Evolutionary conservation across 1,140 invertebrate genomes (phyloP).

Genomic region (Latrodectus geometricus): DNA sequence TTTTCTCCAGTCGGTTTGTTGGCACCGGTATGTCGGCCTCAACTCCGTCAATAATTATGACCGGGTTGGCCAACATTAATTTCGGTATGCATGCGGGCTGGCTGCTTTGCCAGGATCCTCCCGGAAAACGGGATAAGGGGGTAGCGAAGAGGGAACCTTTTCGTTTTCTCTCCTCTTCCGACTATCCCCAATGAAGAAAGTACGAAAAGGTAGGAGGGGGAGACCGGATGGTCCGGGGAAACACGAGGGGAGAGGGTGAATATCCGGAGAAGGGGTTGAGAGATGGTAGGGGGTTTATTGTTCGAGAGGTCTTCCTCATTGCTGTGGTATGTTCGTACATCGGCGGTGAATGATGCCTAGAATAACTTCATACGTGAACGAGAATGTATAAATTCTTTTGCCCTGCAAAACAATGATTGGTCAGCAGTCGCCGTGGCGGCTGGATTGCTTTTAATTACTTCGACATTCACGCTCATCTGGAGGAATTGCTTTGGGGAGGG

Average conservation of each 20-base stretch:
- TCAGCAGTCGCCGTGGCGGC: constrained; percentile 26
- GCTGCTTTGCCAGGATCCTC: constrained; percentile 4
- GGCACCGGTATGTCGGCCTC: constrained; percentile 54
- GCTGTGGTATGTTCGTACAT: constrained; percentile 35
- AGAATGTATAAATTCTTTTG: constrained; percentile 42
- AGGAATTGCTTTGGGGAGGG: not conserved
- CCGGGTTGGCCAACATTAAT: constrained; percentile 58
- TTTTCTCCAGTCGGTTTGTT: constrained; percentile 33
- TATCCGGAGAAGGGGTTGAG: not conserved
- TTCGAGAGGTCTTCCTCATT: constrained; percentile 35
- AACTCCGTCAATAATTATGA: constrained; percentile 59
- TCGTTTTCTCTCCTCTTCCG: not conserved
- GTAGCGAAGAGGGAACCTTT: not conserved
- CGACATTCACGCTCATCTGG: not conserved
- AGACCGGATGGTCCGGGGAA: constrained; percentile 45
- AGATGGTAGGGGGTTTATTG: constrained; percentile 39
- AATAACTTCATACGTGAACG: constrained; percentile 12
- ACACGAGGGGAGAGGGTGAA: not conserved
- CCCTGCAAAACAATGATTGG: constrained; percentile 16
- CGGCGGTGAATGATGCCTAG: constrained; percentile 25
- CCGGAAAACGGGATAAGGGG: constrained; percentile 2
- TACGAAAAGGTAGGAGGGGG: constrained; percentile 5
- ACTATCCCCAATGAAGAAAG: constrained; percentile 18
- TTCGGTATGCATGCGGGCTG: constrained; percentile 43
- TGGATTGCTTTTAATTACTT: constrained; percentile 41